Evolutionary conservation across 1,140 invertebrate species (phyloP).

Genomic region (Stratiolaelaps scimitus): DNA sequence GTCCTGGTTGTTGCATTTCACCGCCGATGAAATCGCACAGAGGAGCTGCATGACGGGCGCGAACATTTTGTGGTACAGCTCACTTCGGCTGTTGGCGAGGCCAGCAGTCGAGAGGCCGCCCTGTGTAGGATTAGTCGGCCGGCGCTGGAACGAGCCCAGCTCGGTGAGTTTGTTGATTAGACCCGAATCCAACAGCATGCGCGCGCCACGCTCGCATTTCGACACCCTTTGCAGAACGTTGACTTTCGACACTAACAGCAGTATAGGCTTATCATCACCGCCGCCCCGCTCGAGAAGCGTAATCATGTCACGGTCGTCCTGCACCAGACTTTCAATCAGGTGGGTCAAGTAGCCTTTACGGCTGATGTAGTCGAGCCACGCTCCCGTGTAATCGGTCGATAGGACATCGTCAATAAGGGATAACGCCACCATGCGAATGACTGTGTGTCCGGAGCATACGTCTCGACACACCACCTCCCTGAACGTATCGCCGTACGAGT

Average conservation of each 20-base stretch:
- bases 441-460: constrained; percentile 9
- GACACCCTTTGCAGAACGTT: constrained; percentile 8
- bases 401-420: constrained; percentile 4
- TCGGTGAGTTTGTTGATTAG: constrained; percentile 24
- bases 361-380: constrained; percentile 2
- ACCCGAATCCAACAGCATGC: constrained; percentile 14
- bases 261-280: constrained; percentile 2
- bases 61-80: constrained; percentile 15
- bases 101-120: neutral
- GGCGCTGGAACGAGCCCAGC: constrained; percentile 7
- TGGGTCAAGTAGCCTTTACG: constrained; percentile 21
- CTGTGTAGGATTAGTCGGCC: neutral
- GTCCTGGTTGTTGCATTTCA: constrained; percentile 21
- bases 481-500: constrained; percentile 22
- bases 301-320: constrained; percentile 8
- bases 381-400: constrained; percentile 4
- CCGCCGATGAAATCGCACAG: constrained; percentile 6
- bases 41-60: constrained; percentile 16
- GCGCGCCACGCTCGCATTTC: constrained; percentile 9
- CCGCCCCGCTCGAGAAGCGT: neutral
- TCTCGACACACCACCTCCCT: constrained; percentile 15
- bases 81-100: neutral
- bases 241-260: constrained; percentile 2
- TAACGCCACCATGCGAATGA: constrained; percentile 14
- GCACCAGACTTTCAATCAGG: constrained; percentile 2